phyloP scores from a whole-genome alignment of 2,797 vertebrate species.

The Sebastes vulpes region DNA sequence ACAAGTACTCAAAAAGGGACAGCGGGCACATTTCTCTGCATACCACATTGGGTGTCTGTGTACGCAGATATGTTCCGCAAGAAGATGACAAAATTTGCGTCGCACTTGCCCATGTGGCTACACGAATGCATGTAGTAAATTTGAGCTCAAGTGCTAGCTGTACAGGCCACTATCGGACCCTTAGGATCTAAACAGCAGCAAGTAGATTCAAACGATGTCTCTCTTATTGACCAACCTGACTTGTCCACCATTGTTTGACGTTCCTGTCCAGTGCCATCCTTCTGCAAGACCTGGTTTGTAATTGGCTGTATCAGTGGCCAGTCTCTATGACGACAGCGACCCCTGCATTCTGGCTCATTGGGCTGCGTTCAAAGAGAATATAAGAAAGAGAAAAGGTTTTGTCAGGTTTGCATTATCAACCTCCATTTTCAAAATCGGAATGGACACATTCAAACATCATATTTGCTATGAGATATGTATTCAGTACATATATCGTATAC shows the following conservation, averaged over 20 bases:
- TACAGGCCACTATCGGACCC: not conserved
- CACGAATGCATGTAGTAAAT: not conserved
- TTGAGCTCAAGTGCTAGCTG: not conserved
- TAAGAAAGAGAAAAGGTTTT: not conserved
- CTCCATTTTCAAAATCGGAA: not conserved
- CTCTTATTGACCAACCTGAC: not conserved
- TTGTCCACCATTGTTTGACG: not conserved
- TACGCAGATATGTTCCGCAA: not conserved
- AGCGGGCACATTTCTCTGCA: not conserved
- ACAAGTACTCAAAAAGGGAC: not conserved
- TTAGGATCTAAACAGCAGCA: not conserved
- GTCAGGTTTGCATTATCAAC: not conserved
- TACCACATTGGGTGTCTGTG: not conserved
- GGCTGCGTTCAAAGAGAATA: conserved; percentile 26
- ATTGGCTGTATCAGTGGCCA: conserved; percentile 45
- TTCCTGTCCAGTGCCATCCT: conserved; percentile 28
- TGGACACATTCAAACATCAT: not conserved
- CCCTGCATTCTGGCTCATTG: conserved; percentile 52
- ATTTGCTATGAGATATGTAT: not conserved
- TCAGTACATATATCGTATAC: not conserved
- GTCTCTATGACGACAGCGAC: conserved; percentile 23
- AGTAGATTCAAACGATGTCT: fast-evolving
- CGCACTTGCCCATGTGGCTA: not conserved
- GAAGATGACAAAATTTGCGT: not conserved
- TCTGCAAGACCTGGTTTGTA: conserved; percentile 26